Percentiles rank a stretch among this genome's conserved stretches.
phyloP scores from a whole-genome alignment of 2,888 invertebrate genomes.

The Pristionchus exspectatus region DNA sequence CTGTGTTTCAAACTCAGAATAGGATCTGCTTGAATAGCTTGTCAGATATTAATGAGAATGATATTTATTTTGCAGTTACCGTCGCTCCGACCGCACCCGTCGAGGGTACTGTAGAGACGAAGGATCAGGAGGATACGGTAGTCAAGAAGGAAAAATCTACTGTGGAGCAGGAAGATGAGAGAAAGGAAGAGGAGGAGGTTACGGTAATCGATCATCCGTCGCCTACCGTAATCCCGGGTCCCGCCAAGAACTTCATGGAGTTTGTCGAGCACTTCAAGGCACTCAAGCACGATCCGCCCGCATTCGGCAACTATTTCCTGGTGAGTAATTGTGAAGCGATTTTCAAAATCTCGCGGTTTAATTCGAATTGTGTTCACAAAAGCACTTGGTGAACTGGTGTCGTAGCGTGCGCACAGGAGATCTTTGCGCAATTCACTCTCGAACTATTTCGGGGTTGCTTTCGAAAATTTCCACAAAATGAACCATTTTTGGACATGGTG shows the following conservation, averaged over 20 bases:
- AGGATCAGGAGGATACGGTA: neutral
- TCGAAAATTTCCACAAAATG: too few relatives aligned
- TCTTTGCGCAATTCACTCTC: too few relatives aligned
- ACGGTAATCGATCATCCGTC: neutral
- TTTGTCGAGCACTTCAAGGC: constrained; percentile 51
- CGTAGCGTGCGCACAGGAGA: too few relatives aligned
- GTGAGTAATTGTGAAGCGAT: neutral
- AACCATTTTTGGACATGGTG: too few relatives aligned
- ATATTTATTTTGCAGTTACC: too few relatives aligned
- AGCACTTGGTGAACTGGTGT: neutral
- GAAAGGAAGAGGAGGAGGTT: neutral
- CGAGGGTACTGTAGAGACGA: too few relatives aligned
- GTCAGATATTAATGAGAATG: too few relatives aligned
- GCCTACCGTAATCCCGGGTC: neutral
- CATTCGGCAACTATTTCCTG: constrained; percentile 57
- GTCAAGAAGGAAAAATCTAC: neutral
- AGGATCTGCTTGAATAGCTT: too few relatives aligned
- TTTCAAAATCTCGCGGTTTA: too few relatives aligned
- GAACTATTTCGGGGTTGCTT: too few relatives aligned
- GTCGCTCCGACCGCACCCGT: too few relatives aligned
- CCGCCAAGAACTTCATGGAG: constrained; percentile 23
- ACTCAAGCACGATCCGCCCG: constrained; percentile 5
- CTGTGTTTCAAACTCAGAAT: too few relatives aligned
- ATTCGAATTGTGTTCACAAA: neutral
- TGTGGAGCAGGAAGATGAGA: neutral